Evolutionary conservation across 2,888 invertebrate species (phyloP).

Genomic region (Cyrtodaria siliqua): DNA sequence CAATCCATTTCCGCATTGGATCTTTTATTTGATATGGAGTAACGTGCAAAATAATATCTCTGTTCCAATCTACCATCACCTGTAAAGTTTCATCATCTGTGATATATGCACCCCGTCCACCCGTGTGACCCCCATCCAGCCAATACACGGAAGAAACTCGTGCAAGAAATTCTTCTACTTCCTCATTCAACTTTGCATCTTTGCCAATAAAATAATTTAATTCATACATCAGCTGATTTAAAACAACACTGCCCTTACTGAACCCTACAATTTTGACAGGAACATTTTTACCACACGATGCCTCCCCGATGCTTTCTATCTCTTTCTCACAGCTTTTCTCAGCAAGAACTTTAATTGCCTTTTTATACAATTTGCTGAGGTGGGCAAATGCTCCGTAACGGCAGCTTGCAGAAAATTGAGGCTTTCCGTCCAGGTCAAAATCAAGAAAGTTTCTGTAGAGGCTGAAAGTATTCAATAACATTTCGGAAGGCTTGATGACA

Average conservation of each 20-base stretch:
- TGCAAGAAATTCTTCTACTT: slow-evolving; percentile 82
- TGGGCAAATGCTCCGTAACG: slow-evolving; percentile 91
- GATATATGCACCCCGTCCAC: slow-evolving; percentile 95
- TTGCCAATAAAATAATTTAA: no score
- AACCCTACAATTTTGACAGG: slow-evolving; percentile 90
- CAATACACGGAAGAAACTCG: slow-evolving; percentile 93
- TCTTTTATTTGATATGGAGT: slow-evolving; percentile 96
- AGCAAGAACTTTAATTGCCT: slow-evolving; percentile 41
- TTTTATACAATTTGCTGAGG: slow-evolving; percentile 88
- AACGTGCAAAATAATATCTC: slow-evolving; percentile 92
- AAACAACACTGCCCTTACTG: slow-evolving; percentile 97
- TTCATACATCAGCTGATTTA: slow-evolving; percentile 96
- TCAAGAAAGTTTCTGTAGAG: slow-evolving; percentile 96
- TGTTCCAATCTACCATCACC: slow-evolving; percentile 88
- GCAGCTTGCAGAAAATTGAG: slow-evolving; percentile 89
- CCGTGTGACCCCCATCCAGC: slow-evolving; percentile 97
- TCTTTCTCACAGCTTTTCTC: background rate
- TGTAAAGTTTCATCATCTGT: slow-evolving; percentile 91
- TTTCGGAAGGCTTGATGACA: slow-evolving; percentile 88
- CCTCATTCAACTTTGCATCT: no score
- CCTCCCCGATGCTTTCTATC: no score
- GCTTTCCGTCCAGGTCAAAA: slow-evolving; percentile 92
- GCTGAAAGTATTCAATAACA: slow-evolving; percentile 94
- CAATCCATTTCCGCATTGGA: slow-evolving; percentile 93
- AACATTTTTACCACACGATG: slow-evolving; percentile 1